A percentile compares a stretch with the other conserved stretches of the same genome.
These are phyloP conservation scores for Bembecia ichneumoniformis DNA, from an alignment of 2,888 invertebrate genomes.

Conservation along the genomic window DNA sequence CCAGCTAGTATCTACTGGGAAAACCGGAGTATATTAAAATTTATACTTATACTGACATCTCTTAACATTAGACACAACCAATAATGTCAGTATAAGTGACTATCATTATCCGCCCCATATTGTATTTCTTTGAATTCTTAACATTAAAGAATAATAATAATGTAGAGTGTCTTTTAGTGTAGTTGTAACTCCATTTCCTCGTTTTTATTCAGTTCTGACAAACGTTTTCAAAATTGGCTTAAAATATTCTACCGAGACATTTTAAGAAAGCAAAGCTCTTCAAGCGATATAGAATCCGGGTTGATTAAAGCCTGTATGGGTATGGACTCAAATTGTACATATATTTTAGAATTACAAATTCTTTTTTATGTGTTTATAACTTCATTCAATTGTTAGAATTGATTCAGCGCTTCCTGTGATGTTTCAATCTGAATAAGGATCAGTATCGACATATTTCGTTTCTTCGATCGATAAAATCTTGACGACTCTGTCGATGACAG, in stretches of 20 bases:
- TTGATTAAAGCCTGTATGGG: not conserved
- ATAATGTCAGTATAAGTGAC: slow-evolving; percentile 38
- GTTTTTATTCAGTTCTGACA: slow-evolving; percentile 17
- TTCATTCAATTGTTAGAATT: slow-evolving; percentile 6
- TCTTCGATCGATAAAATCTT: not conserved
- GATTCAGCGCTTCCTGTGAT: slow-evolving; percentile 8
- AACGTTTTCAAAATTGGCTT: slow-evolving; percentile 16
- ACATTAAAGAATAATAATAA: slow-evolving; percentile 18
- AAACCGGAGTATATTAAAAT: too few relatives aligned
- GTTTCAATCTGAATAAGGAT: not conserved
- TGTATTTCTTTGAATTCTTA: slow-evolving; percentile 29
- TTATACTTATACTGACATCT: too few relatives aligned
- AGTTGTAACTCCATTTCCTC: slow-evolving; percentile 15
- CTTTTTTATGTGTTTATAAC: slow-evolving; percentile 6
- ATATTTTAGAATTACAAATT: slow-evolving; percentile 12
- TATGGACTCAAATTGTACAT: slow-evolving; percentile 7
- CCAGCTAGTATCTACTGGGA: too few relatives aligned
- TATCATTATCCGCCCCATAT: slow-evolving; percentile 36
- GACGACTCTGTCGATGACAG: slow-evolving; percentile 3
- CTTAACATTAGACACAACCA: too few relatives aligned
- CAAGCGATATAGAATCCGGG: too few relatives aligned
- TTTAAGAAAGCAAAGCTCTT: too few relatives aligned
- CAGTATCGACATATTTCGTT: not conserved
- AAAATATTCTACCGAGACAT: not conserved
- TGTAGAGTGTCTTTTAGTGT: slow-evolving; percentile 14